phyloP scores from a whole-genome alignment of 1,140 invertebrate genomes.

The Saccostrea glomerata region DNA sequence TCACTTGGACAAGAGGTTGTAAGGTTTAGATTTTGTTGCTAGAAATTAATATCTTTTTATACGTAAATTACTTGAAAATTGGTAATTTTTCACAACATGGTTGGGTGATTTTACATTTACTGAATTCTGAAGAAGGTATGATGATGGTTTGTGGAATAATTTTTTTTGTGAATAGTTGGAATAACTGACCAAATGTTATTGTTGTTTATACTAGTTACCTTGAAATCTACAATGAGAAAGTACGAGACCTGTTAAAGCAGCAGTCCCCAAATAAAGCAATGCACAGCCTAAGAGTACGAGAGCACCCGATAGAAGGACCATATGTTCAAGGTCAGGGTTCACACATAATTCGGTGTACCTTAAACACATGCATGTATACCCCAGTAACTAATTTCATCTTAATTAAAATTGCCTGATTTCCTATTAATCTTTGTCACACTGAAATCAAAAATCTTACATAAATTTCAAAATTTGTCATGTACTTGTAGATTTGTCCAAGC shows the following conservation, averaged over 20 bases:
- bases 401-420: background rate
- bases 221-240: constrained; percentile 79
- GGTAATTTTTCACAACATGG: no score
- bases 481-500: constrained; percentile 75
- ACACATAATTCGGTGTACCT: background rate
- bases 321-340: constrained; percentile 76
- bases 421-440: background rate
- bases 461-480: no score
- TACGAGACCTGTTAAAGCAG: constrained; percentile 75
- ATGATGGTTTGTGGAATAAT: no score
- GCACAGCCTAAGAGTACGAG: constrained; percentile 75
- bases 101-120: no score
- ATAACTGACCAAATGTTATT: background rate
- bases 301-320: constrained; percentile 78
- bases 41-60: no score
- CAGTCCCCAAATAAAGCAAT: constrained; percentile 57
- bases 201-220: constrained; percentile 69
- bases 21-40: no score
- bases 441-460: background rate
- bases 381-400: background rate
- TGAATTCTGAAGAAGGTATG: no score
- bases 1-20: no score
- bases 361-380: background rate
- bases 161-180: no score
- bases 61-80: no score